A percentile compares a stretch with the other conserved stretches of the same genome.
Evolutionary conservation across 2,113 vertebrate species (phyloP).

Genomic region (Clarias gariepinus): DNA sequence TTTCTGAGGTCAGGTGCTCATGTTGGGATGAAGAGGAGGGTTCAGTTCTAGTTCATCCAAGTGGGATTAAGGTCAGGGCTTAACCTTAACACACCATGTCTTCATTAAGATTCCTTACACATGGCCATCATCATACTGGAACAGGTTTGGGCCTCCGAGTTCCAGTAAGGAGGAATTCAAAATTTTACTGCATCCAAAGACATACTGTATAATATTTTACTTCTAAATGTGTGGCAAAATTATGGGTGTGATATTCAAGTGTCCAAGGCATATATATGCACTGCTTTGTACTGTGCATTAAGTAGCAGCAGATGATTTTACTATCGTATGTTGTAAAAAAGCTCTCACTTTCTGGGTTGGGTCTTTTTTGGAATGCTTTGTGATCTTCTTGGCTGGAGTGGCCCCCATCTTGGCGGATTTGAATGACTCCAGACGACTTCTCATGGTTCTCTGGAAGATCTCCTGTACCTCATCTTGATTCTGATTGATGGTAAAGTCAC

Average conservation of each 20-base stretch:
- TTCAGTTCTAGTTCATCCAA: not conserved
- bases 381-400: constrained; percentile 79
- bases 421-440: constrained; percentile 90
- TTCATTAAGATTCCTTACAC: not conserved
- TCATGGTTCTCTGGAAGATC: constrained; percentile 97
- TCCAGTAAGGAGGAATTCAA: not conserved
- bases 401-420: constrained; percentile 90
- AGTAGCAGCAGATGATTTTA: not conserved
- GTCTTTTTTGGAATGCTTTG: constrained; percentile 84
- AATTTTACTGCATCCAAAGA: not conserved
- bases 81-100: not conserved
- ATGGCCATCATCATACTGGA: no score
- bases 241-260: no score
- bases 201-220: no score
- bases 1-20: not conserved
- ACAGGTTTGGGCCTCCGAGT: not conserved
- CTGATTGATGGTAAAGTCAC: constrained; percentile 76
- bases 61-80: not conserved
- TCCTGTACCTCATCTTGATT: constrained; percentile 88
- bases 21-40: not conserved
- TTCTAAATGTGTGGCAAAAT: not conserved
- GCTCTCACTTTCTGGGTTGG: constrained; percentile 78
- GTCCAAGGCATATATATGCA: no score
- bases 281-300: no score
- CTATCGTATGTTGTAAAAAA: not conserved